phyloP scores from a whole-genome alignment of 2,113 vertebrate genomes.

The Deroptyus accipitrinus region DNA sequence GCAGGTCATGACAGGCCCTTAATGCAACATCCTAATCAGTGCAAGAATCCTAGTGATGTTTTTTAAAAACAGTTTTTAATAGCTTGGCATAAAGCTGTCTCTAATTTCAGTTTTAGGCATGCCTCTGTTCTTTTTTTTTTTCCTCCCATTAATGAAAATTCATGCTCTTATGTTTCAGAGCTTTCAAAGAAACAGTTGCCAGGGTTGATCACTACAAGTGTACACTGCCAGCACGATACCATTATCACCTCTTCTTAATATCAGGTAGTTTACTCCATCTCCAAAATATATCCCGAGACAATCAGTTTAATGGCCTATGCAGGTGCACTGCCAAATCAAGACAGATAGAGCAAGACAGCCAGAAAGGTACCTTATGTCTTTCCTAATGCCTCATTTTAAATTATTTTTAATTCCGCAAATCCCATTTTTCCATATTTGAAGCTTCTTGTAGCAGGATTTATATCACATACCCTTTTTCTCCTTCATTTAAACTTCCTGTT shows the following conservation, averaged over 20 bases:
- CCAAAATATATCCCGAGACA: conserved; percentile 1
- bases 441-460: neutral
- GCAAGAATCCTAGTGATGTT: neutral
- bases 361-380: conserved; percentile 19
- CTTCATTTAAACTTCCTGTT: neutral
- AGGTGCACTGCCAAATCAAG: conserved; percentile 30
- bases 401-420: conserved; percentile 1
- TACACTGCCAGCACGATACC: conserved; percentile 1
- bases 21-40: neutral
- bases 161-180: neutral
- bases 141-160: neutral
- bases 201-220: neutral
- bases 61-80: neutral
- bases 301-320: conserved; percentile 22
- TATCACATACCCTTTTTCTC: neutral
- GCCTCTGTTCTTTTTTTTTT: neutral
- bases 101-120: neutral
- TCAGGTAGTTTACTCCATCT: conserved; percentile 20
- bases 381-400: neutral
- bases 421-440: neutral
- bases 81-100: neutral
- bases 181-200: conserved; percentile 5
- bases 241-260: conserved; percentile 37
- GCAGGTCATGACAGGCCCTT: neutral
- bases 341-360: conserved; percentile 6